Percentiles rank a stretch among this genome's conserved stretches.
phyloP scores from a whole-genome alignment of 2,888 invertebrate species.

The Incurvaria masculella region DNA sequence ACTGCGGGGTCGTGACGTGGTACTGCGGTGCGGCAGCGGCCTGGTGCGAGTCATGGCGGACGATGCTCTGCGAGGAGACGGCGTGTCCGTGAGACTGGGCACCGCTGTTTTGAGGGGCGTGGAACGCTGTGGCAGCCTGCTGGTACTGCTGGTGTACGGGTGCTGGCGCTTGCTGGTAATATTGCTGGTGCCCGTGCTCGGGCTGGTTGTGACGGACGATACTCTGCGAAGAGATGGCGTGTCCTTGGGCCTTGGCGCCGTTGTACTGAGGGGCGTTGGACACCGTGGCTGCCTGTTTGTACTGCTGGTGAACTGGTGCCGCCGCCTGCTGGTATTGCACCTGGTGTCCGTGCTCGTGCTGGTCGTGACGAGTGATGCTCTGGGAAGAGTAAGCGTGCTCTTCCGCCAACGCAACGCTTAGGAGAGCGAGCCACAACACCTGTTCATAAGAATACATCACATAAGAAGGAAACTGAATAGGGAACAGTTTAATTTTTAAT shows the following conservation, averaged over 20 bases:
- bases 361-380: not conserved
- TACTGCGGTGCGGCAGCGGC: slow-evolving; percentile 12
- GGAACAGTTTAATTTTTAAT: too few relatives aligned
- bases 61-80: slow-evolving; percentile 39
- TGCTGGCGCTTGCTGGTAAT: not conserved
- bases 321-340: not conserved
- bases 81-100: slow-evolving; percentile 26
- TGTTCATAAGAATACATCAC: too few relatives aligned
- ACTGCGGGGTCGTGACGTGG: not conserved
- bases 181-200: too few relatives aligned
- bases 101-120: slow-evolving; percentile 31
- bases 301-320: not conserved
- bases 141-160: too few relatives aligned
- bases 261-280: too few relatives aligned
- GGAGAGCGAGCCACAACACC: slow-evolving; percentile 11
- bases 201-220: not conserved
- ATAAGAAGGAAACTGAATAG: too few relatives aligned
- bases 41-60: slow-evolving; percentile 29
- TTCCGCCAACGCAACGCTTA: slow-evolving; percentile 18
- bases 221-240: not conserved
- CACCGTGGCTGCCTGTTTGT: not conserved
- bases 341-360: not conserved
- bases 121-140: slow-evolving; percentile 22
- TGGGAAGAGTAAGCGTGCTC: not conserved
- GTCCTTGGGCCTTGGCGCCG: slow-evolving; percentile 20